Evolutionary conservation across 2,113 vertebrate species (phyloP).

Genomic region (Apeltes quadracus): DNA sequence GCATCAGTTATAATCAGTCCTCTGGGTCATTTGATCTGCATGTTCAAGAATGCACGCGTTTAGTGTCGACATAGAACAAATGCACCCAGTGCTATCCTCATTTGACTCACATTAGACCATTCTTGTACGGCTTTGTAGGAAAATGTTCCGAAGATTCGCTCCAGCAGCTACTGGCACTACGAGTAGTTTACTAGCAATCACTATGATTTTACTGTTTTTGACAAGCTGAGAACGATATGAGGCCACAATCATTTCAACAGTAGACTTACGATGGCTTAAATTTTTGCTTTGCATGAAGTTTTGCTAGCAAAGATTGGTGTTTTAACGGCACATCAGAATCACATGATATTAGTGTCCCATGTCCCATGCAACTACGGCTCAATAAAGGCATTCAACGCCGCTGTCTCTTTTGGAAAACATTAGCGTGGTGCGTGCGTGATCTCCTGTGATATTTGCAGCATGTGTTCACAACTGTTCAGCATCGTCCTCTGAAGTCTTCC

Average conservation of each 20-base stretch:
- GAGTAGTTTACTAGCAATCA: slow-evolving; percentile 20
- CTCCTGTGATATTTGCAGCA: slow-evolving; percentile 41
- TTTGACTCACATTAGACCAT: slow-evolving; percentile 51
- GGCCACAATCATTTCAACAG: slow-evolving; percentile 13
- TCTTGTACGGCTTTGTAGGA: slow-evolving; percentile 45
- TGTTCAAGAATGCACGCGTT: not conserved
- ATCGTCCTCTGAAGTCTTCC: slow-evolving; percentile 51
- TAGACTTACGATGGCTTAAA: not conserved
- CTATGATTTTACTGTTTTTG: slow-evolving; percentile 9
- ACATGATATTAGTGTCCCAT: slow-evolving; percentile 48
- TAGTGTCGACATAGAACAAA: slow-evolving; percentile 20
- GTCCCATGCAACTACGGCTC: slow-evolving; percentile 24
- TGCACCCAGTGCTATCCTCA: slow-evolving; percentile 48
- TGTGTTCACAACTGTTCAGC: slow-evolving; percentile 42
- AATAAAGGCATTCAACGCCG: slow-evolving; percentile 44
- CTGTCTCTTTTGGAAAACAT: slow-evolving; percentile 19
- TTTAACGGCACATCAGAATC: slow-evolving; percentile 52
- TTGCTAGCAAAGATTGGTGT: slow-evolving; percentile 55
- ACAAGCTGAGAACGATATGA: not conserved
- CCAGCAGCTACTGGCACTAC: not conserved
- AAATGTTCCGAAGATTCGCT: slow-evolving; percentile 14
- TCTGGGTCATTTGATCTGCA: not conserved
- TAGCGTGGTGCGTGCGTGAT: slow-evolving; percentile 10
- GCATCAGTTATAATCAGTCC: slow-evolving; percentile 17
- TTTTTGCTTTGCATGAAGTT: slow-evolving; percentile 24